Base-by-base conservation (phyloP, 2,113 vertebrate genomes). In the Microtus oregoni region DNA sequence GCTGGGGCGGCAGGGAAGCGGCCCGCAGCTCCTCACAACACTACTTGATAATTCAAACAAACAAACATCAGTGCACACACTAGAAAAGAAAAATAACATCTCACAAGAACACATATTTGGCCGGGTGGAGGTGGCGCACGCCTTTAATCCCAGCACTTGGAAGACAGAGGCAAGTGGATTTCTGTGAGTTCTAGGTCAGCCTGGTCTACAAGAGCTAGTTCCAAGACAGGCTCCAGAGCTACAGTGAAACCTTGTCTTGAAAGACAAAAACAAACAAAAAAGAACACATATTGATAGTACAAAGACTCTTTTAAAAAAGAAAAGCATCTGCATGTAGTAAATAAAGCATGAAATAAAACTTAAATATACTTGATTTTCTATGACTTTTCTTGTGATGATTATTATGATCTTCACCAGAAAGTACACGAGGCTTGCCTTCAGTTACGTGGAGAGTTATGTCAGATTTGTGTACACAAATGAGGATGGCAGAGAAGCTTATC, bases 91-190 rank as follows among this genome's bases (percentile, higher is more conserved):
- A 88, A 20, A 4, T 70, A 55, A 79, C 91, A 35, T 32, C 20
- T 95, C 90, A 91, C n/a, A 89, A 93, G n/a, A 95, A 28, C 44
- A 58, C 35, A 38, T 86, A 67, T 83, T 73, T 86, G n/a, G 55
- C 55, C 17, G 5, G 55, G 17, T 14, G 3, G 55, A 19, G 5
- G 55, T 58, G 55, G 17, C 0, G 1, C 55, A 58, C 0, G 55
- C 55, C 15, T 55, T 55, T 17, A 55, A 55, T 55, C 55, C 55
- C 55, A 55, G 52, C 55, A 19, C 15, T 55, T 55, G 11, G 55
- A 11, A 50, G 50, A 11, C 50, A 50, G 50, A 50, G 50, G 50
- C 50, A 50, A 50, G 50, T 50, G 50, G 50, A 50, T 50, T 50
- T 50, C 50, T 12, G 50, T 50, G 50, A 50, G 55, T 58, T 58